A percentile compares a stretch with the other conserved stretches of the same genome.
Evolutionary conservation across 2,797 vertebrate genomes (phyloP).

Genomic region (Eutrigla gurnardus): DNA sequence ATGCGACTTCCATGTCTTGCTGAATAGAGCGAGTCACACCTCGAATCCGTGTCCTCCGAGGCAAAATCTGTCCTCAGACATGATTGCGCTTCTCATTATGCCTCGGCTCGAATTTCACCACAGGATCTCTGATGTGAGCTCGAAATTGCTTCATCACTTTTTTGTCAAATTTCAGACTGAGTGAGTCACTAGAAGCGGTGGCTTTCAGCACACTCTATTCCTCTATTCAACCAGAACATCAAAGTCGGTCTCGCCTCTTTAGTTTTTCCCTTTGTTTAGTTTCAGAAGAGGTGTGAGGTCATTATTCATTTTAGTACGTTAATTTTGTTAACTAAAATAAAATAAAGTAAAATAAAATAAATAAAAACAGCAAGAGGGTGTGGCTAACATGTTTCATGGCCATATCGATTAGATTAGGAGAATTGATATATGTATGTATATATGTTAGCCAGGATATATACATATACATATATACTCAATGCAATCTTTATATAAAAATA

Average conservation of each 20-base stretch:
- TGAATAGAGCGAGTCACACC: constrained; percentile 56
- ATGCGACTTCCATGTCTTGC: constrained; percentile 41
- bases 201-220: constrained; percentile 18
- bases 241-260: constrained; percentile 63
- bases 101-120: constrained; percentile 12
- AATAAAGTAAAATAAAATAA: constrained; percentile 39
- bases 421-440: constrained; percentile 84
- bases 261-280: constrained; percentile 57
- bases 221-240: constrained; percentile 68
- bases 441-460: constrained; percentile 80
- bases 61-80: background rate
- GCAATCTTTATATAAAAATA: constrained; percentile 63
- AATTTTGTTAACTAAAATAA: constrained; percentile 60
- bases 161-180: constrained; percentile 36
- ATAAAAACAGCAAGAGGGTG: constrained; percentile 51
- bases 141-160: constrained; percentile 42
- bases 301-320: constrained; percentile 79
- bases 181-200: constrained; percentile 18
- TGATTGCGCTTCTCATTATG: constrained; percentile 32
- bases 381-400: constrained; percentile 75
- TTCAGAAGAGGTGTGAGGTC: constrained; percentile 73
- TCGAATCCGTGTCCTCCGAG: background rate
- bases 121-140: constrained; percentile 1
- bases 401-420: constrained; percentile 75
- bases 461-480: constrained; percentile 83